Evolutionary conservation across 2,888 invertebrate species (phyloP), one percentile per base, ranked within the genome.

Genomic region (Liposcelis brunnea): DNA sequence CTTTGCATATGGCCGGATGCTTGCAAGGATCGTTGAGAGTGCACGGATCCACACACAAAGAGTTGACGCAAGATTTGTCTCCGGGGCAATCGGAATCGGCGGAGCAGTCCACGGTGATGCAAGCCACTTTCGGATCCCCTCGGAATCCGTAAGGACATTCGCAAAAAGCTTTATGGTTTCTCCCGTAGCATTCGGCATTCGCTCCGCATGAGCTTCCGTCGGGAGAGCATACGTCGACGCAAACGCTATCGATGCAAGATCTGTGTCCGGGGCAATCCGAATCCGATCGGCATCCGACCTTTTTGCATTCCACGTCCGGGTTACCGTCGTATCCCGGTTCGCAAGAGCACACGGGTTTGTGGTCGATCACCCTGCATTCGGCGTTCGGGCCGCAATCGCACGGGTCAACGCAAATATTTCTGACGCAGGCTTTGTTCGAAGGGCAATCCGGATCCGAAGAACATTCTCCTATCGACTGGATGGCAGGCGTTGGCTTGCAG

Each of bases 341-440:
- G 60, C 91, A 91, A 1, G 84, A 80, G 56, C 91, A 91, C 1
- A 86, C 77, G 0, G 89, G 86, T 59, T 84, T 84, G 57, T 91
- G 90, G 56, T 83, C 75, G 61, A 75, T 76, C 50, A 87, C 80
- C 56, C 79, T 73, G 58, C 91, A 91, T 52, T 84, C 78, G 1
- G 90, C 80, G 57, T 86, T 81, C 1, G 79, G 71, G 34, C 89
- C 90, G 58, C 87, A 87, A 50, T 79, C 77, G 59, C 90, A 90
- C 4, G 89, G 89, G 58, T 86, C 75, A 52, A 72, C 74, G 58
- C 90, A 90, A 14, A 86, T 68, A 15, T 79, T 80, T 53, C 77
- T 78, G 49, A 84, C 68, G 57, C 91, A 91, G 15, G 87, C 77
- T 54, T 77, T 77, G 51, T 85, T 78, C 0, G 72, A 63, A 1